Evolutionary conservation across 53 echinoderm and acorn worm genomes (phyloP).

Genomic region (Echinometra lucunter): DNA sequence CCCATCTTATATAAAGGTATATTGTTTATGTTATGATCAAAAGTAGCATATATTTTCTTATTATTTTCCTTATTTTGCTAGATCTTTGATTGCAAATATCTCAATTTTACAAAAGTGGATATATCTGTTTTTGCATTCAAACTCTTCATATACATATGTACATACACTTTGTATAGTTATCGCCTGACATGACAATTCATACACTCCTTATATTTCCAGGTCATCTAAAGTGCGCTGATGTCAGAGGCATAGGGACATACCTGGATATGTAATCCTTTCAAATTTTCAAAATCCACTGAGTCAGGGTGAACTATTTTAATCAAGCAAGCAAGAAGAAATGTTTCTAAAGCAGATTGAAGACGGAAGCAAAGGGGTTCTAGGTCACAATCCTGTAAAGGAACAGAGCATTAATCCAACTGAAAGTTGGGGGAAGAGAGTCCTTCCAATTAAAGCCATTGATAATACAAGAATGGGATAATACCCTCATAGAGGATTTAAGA

Average conservation of each 20-base stretch:
- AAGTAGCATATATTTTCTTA: no score
- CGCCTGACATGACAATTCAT: background rate
- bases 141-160: background rate
- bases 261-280: no score
- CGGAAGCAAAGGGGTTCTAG: background rate
- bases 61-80: no score
- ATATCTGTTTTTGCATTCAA: no score
- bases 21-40: no score
- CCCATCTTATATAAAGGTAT: no score
- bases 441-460: constrained; percentile 32
- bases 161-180: background rate
- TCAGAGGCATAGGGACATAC: background rate
- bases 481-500: background rate
- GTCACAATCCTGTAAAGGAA: background rate
- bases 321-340: background rate
- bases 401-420: background rate
- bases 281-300: no score
- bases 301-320: background rate
- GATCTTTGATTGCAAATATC: no score
- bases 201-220: background rate
- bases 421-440: background rate
- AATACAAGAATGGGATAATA: background rate
- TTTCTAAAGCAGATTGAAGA: background rate
- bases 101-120: no score
- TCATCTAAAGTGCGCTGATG: background rate